phyloP scores from a whole-genome alignment of 2,888 invertebrate species.

The Apamea crenata region DNA sequence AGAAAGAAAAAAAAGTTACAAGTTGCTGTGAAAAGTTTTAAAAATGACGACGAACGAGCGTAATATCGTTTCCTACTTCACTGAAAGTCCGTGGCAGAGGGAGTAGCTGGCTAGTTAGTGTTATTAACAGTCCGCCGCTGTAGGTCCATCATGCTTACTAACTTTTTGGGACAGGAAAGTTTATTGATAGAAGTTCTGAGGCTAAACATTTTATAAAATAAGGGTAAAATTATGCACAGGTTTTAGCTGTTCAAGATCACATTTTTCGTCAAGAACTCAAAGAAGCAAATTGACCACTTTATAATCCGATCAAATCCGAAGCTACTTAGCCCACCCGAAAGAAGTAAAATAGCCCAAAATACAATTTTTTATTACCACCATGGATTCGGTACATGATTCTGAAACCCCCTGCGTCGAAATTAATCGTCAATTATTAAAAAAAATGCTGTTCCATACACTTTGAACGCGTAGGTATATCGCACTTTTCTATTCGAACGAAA shows the following conservation, averaged over 20 bases:
- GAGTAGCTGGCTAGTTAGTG: slow-evolving; percentile 50
- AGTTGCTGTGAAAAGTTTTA: slow-evolving; percentile 43
- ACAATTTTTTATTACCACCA: too few relatives aligned
- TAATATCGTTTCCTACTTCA: slow-evolving; percentile 58
- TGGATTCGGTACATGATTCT: background rate
- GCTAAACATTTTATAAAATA: background rate
- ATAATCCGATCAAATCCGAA: background rate
- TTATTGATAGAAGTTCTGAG: slow-evolving; percentile 34
- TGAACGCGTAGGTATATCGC: background rate
- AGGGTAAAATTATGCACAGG: background rate
- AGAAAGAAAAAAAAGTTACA: slow-evolving; percentile 44
- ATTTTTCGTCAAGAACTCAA: background rate
- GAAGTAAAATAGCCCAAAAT: background rate
- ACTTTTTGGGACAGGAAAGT: slow-evolving; percentile 49
- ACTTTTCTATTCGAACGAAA: background rate
- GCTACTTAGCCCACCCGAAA: background rate
- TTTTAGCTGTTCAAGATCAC: background rate
- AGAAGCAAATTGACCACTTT: background rate
- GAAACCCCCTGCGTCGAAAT: background rate
- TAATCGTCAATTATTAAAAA: background rate
- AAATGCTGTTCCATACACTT: background rate
- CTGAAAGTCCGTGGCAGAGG: slow-evolving; percentile 35
- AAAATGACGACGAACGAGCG: slow-evolving; percentile 50
- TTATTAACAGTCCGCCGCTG: slow-evolving; percentile 55
- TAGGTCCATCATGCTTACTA: slow-evolving; percentile 46